A percentile compares a stretch with the other conserved stretches of the same genome.
Evolutionary conservation across 64 coral and sea anemone genomes (phyloP).

Genomic region (Pocillopora verrucosa): DNA sequence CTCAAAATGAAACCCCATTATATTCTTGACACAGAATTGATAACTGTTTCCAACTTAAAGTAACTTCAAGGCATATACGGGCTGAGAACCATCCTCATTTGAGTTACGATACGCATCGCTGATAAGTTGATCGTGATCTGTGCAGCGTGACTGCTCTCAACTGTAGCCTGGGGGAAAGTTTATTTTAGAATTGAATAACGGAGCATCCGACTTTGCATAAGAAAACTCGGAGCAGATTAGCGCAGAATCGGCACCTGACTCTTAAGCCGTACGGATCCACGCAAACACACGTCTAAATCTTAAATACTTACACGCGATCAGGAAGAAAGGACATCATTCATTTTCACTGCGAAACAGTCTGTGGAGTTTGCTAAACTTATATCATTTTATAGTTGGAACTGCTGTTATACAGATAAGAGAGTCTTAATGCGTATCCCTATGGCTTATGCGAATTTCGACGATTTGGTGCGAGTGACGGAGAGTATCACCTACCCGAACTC

Average conservation of each 20-base stretch:
- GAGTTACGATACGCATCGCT: not conserved
- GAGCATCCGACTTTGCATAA: slow-evolving; percentile 42
- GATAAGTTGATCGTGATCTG: slow-evolving; percentile 17
- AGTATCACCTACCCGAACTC: slow-evolving; percentile 30
- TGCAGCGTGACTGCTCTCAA: slow-evolving; percentile 28
- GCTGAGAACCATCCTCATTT: not conserved
- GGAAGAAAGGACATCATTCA: not conserved
- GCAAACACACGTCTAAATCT: slow-evolving; percentile 25
- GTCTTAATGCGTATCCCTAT: slow-evolving; percentile 37
- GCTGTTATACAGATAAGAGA: not conserved
- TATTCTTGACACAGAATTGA: slow-evolving; percentile 19
- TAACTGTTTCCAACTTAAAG: slow-evolving; percentile 6
- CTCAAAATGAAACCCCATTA: not conserved
- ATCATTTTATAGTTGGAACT: not conserved
- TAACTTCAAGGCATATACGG: slow-evolving; percentile 11
- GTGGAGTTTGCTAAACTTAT: not conserved
- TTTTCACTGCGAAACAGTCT: not conserved
- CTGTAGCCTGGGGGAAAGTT: slow-evolving; percentile 17
- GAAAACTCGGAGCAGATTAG: slow-evolving; percentile 16
- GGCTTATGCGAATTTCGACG: slow-evolving; percentile 36
- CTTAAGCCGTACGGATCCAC: not conserved
- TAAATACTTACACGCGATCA: slow-evolving; percentile 14
- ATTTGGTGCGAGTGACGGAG: slow-evolving; percentile 16
- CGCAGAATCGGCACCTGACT: slow-evolving; percentile 17
- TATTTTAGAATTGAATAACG: slow-evolving; percentile 20